A percentile compares a stretch with the other conserved stretches of the same genome.
phyloP scores from a whole-genome alignment of 2,797 vertebrate genomes.

The Sylvilagus floridanus region DNA sequence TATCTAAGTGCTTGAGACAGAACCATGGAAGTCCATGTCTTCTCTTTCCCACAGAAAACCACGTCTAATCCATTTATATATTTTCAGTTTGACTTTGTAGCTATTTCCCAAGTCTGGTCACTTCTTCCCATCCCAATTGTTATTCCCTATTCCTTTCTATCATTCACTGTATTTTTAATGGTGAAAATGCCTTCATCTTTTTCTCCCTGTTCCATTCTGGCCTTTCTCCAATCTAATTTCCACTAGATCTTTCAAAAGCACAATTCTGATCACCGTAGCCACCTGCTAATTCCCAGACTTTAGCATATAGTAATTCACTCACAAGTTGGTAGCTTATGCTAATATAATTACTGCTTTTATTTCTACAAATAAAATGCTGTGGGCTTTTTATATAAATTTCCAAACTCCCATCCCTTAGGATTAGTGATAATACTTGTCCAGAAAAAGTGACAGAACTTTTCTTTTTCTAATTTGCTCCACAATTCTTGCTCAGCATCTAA shows the following conservation, averaged over 20 bases:
- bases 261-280: neutral
- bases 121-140: neutral
- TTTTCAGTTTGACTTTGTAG: neutral
- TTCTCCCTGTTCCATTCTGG: neutral
- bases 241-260: neutral
- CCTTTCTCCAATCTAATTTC: neutral
- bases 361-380: neutral
- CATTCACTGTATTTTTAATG: neutral
- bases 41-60: neutral
- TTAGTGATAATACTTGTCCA: neutral
- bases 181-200: neutral
- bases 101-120: neutral
- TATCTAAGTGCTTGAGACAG: neutral
- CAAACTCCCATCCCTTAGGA: neutral
- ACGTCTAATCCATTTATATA: neutral
- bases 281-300: neutral
- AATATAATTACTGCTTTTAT: neutral
- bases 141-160: too few species aligned
- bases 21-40: neutral
- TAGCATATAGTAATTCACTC: neutral
- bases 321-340: neutral
- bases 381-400: neutral
- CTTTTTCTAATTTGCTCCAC: neutral
- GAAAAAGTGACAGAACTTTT: neutral
- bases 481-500: neutral